Evolutionary conservation across 2,113 vertebrate species (phyloP), one percentile per base, ranked within the genome.

Genomic region (Pungitius pungitius): DNA sequence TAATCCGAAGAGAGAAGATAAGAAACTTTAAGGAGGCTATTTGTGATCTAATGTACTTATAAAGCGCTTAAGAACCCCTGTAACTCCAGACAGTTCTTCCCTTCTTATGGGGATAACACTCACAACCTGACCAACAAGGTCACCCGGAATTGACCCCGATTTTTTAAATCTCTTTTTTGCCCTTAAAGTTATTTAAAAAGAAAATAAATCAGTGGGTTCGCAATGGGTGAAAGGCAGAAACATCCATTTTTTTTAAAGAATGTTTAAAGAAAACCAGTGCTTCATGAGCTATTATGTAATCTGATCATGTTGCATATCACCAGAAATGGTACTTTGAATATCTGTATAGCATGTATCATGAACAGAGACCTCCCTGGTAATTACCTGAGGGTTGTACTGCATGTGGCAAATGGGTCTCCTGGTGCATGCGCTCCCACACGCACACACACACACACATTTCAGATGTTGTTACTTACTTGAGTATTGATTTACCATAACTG

Each of bases 401-500:
- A 75, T 85, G 74, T 51, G 65, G 78, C 80, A 85, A 85, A 91
- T 75, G 69, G 77, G 75, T 90, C 88, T 84, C 84, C n/a, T 51
- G 64, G 85, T 64, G 84, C 49, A 78, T 61, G 54, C 70, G 69
- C 85, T 64, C 84, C 74, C 82, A 84, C 84, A 82, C 78, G 75
- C 74, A 59, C 56, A 77, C 76, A 82, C 67, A 80, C 72, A 59
- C 56, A 77, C 76, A 82, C 67, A 80, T 69, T 71, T 61, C 64
- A 75, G 84, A 78, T 86, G 84, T 79, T 78, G 69, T 86, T 86
- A 89, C 87, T 87, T 77, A 87, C 75, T 85, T 81, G 77, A 80
- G 70, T 87, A 89, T 90, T 83, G 87, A 89, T 90, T 89, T 82
- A 62, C 81, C 83, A 81, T 85, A 88, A 89, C 78, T 61, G 83